Evolutionary conservation across 2,888 invertebrate species (phyloP).

Genomic region (Pristionchus fissidentatus): DNA sequence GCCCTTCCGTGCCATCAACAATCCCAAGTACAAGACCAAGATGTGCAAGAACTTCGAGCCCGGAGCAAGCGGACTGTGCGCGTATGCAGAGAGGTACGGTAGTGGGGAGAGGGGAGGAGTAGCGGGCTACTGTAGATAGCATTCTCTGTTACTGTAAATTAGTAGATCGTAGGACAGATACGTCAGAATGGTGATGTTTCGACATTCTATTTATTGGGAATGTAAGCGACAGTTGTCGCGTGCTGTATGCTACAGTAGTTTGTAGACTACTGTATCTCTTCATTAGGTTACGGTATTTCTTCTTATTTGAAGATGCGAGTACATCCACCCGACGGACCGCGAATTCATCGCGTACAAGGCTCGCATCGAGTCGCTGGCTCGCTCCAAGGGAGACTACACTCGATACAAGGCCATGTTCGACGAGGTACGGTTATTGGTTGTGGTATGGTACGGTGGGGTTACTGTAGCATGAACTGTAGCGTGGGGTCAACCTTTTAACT

Average conservation of each 20-base stretch:
- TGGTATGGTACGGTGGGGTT: no score
- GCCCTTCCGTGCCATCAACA: conserved; percentile 57
- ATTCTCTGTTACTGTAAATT: not conserved
- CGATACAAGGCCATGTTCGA: conserved; percentile 13
- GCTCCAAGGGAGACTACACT: not conserved
- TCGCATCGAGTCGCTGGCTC: conserved; percentile 17
- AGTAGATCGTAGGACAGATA: not conserved
- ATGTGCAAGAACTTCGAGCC: conserved; percentile 63
- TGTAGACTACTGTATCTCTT: not conserved
- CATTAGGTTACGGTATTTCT: not conserved
- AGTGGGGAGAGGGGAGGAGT: no score
- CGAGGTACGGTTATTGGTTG: conserved; percentile 42
- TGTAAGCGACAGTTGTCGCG: no score
- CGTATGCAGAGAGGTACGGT: conserved; percentile 55
- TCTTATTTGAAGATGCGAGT: conserved; percentile 55
- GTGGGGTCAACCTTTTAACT: not conserved
- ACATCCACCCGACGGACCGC: conserved; percentile 60
- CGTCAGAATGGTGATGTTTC: no score
- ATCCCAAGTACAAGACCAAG: conserved; percentile 62
- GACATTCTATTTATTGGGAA: no score
- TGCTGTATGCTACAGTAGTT: not conserved
- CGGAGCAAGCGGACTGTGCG: conserved; percentile 57
- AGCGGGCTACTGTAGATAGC: no score
- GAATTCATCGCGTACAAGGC: conserved; percentile 10
- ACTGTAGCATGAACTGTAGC: not conserved